A percentile compares a stretch with the other conserved stretches of the same genome.
Evolutionary conservation across 1,140 invertebrate species (phyloP).

Genomic region (Drosophila athabasca): DNA sequence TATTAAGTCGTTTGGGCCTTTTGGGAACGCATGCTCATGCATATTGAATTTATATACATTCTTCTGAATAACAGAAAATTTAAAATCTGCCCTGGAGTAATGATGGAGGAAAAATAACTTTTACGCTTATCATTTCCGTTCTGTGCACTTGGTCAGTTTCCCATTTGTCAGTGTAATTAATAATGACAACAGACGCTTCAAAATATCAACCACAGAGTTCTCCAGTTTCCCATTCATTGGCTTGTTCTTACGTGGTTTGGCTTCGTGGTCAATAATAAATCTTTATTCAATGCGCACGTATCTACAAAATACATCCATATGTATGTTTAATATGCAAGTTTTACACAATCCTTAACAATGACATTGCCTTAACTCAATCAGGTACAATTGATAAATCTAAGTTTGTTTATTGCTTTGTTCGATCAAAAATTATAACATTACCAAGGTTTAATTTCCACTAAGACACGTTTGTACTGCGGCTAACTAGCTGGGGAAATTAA

Average conservation of each 20-base stretch:
- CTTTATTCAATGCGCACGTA: too few relatives aligned
- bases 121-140: conserved; percentile 65
- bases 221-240: conserved; percentile 6
- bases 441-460: too few relatives aligned
- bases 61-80: too few relatives aligned
- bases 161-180: conserved; percentile 69
- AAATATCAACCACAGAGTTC: conserved; percentile 12
- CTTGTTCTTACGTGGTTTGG: background rate
- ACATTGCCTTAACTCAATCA: conserved; percentile 50
- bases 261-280: conserved; percentile 6
- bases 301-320: too few relatives aligned
- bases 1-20: too few relatives aligned
- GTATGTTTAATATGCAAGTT: conserved; percentile 27
- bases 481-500: conserved; percentile 55
- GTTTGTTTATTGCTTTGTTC: conserved; percentile 28
- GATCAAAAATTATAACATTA: too few relatives aligned
- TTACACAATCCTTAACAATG: conserved; percentile 13
- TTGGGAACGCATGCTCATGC: too few relatives aligned
- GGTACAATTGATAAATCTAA: conserved; percentile 41
- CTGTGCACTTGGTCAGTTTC: conserved; percentile 32
- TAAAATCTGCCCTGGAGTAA: conserved; percentile 40
- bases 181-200: conserved; percentile 31
- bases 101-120: conserved; percentile 37
- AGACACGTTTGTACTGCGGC: conserved; percentile 25
- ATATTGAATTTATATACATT: too few relatives aligned